Percentiles rank a stretch among this genome's conserved stretches.
phyloP scores from a whole-genome alignment of 1,140 invertebrate species.

The Pseudomyrmex sp. region DNA sequence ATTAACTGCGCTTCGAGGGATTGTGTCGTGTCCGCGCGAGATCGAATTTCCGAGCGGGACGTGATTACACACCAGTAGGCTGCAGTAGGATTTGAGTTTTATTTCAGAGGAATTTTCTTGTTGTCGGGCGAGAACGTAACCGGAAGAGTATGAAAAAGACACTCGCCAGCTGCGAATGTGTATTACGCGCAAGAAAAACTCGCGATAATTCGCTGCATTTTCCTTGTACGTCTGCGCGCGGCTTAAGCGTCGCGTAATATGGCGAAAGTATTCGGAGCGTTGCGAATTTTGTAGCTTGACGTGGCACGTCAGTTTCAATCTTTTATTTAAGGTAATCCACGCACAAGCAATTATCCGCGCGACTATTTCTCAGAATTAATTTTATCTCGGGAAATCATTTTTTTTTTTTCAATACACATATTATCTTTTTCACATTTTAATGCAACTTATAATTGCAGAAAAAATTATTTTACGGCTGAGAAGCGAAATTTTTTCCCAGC shows the following conservation, averaged over 20 bases:
- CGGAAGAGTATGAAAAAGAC: constrained; percentile 21
- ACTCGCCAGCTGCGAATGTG: constrained; percentile 20
- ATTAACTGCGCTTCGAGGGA: not conserved
- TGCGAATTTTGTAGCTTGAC: constrained; percentile 19
- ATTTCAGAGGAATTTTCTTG: constrained; percentile 7
- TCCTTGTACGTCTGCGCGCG: not conserved
- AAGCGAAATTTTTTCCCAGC: not conserved
- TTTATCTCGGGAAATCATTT: not conserved
- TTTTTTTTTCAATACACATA: too few relatives aligned
- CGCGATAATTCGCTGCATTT: not conserved
- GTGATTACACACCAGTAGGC: not conserved
- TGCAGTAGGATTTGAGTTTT: not conserved
- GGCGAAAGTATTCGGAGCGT: constrained; percentile 20
- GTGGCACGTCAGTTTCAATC: not conserved
- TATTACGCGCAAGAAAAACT: constrained; percentile 19
- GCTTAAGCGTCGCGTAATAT: not conserved
- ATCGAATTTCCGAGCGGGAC: not conserved
- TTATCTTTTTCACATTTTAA: too few relatives aligned
- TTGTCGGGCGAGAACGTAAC: not conserved
- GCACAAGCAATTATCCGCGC: not conserved
- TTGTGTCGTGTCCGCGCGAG: not conserved
- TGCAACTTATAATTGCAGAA: not conserved
- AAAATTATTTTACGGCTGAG: not conserved
- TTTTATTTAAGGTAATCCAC: constrained; percentile 1
- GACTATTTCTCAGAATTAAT: not conserved